Evolutionary conservation across 2,113 vertebrate genomes (phyloP).

Genomic region (Cinclus cinclus): DNA sequence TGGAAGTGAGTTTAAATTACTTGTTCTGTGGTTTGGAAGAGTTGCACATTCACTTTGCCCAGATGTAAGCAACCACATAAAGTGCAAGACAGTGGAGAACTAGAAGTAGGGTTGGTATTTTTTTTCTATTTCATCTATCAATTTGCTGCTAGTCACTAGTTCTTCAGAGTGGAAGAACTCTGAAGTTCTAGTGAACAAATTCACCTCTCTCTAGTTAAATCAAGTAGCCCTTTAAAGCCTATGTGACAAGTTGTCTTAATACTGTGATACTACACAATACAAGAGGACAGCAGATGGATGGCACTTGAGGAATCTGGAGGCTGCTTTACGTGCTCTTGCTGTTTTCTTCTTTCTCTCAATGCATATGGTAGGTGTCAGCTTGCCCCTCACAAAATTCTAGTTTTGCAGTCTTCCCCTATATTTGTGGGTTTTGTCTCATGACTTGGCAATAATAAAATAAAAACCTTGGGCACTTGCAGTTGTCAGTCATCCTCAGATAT

Average conservation of each 20-base stretch:
- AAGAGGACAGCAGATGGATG: conserved; percentile 10
- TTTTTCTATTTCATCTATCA: background rate
- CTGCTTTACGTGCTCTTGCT: conserved; percentile 16
- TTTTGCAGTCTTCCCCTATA: conserved; percentile 3
- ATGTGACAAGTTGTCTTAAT: background rate
- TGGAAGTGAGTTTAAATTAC: conserved; percentile 8
- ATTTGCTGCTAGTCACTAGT: background rate
- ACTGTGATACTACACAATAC: background rate
- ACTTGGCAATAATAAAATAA: background rate
- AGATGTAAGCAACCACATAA: background rate
- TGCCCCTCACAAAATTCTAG: background rate
- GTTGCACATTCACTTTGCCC: background rate
- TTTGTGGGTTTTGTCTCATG: conserved; percentile 18
- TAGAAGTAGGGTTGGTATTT: background rate
- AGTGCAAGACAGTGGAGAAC: background rate
- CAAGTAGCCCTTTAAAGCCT: background rate
- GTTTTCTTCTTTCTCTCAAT: background rate
- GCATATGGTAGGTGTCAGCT: conserved; percentile 17
- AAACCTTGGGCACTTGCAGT: background rate
- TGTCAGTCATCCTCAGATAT: background rate
- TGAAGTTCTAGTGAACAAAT: background rate
- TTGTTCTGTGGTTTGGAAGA: conserved; percentile 5
- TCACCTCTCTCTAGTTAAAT: background rate
- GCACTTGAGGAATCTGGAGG: conserved; percentile 52
- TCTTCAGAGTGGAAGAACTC: background rate